A percentile compares a stretch with the other conserved stretches of the same genome.
phyloP scores from a whole-genome alignment of 2,888 invertebrate species.

The Ochlodes sylvanus region DNA sequence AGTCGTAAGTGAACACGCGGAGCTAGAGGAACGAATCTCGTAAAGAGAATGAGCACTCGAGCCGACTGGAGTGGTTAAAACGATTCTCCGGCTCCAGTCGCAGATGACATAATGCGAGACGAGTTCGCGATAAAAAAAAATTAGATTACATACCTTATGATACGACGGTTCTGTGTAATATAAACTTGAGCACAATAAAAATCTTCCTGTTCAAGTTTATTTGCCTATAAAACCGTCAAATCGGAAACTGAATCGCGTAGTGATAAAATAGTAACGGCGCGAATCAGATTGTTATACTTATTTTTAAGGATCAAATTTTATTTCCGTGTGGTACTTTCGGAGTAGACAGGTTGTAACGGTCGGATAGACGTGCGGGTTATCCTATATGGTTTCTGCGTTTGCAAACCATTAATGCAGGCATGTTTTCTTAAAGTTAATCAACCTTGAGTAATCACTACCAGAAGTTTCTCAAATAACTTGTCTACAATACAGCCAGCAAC shows the following conservation, averaged over 20 bases:
- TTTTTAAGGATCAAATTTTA: no score
- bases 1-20: slow-evolving; percentile 9
- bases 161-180: neutral
- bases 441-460: no score
- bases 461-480: no score
- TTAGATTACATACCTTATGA: neutral
- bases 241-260: neutral
- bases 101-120: slow-evolving; percentile 1
- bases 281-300: no score
- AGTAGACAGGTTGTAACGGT: no score
- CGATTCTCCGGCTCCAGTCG: neutral
- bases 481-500: no score
- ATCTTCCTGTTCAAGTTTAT: neutral
- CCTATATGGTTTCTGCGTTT: no score
- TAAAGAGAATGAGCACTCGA: slow-evolving; percentile 10
- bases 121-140: neutral
- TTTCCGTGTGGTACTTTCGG: no score
- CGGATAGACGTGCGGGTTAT: no score
- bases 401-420: no score
- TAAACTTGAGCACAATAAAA: neutral
- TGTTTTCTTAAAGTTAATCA: no score
- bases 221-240: neutral
- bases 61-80: slow-evolving; percentile 4
- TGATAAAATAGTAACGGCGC: no score
- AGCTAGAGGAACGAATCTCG: slow-evolving; percentile 14